Conservation (phyloP, 2,888 invertebrate genomes). For the Chrysomela aeneicollis region DNA sequence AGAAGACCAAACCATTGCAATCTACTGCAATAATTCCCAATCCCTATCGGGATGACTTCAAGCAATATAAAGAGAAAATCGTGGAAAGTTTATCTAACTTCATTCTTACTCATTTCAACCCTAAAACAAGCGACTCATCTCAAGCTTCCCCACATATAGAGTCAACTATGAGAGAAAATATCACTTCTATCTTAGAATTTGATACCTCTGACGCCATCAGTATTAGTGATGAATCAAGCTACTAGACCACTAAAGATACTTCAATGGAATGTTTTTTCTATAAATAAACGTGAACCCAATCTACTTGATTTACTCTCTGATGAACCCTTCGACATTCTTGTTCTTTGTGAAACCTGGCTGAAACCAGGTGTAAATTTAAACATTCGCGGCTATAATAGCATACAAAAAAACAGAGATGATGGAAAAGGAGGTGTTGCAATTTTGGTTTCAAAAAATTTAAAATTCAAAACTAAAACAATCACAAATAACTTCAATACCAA, state of each 20-base stretch:
- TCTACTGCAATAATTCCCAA: constrained; percentile 6
- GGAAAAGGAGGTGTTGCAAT: constrained; percentile 12
- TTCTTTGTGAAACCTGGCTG: constrained; percentile 5
- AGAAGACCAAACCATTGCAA: background rate
- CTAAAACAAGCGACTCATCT: background rate
- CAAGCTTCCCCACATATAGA: constrained; percentile 5
- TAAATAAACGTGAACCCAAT: constrained; percentile 1
- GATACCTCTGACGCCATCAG: background rate
- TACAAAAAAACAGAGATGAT: too few relatives aligned
- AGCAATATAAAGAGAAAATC: constrained; percentile 5
- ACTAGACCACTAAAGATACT: constrained; percentile 3
- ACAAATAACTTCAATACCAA: constrained; percentile 4
- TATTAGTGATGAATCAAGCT: constrained; percentile 1
- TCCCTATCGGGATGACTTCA: background rate
- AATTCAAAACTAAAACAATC: constrained; percentile 1
- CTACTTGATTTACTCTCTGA: background rate
- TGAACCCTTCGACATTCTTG: constrained; percentile 1
- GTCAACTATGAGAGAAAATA: background rate
- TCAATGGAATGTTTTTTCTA: constrained; percentile 3
- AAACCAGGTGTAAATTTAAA: background rate
- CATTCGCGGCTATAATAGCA: background rate
- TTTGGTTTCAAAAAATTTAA: background rate
- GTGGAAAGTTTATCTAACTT: background rate
- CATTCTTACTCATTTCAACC: constrained; percentile 2
- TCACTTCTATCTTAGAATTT: constrained; percentile 3